Conservation (phyloP, 2,888 invertebrate genomes). For the Thymelicus lineola region DNA sequence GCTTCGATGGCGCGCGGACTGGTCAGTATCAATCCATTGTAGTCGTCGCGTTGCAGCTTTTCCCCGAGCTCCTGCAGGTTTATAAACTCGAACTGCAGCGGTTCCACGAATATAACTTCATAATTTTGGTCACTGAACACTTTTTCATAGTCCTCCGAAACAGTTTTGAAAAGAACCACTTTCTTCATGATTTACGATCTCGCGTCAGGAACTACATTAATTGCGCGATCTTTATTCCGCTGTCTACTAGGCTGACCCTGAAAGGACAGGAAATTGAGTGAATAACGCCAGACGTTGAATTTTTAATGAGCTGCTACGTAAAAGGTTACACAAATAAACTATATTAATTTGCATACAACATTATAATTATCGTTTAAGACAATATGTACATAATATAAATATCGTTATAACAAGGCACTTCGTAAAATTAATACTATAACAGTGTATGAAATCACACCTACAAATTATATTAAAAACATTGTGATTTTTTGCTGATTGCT, state of each 20-base stretch:
- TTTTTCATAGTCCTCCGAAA: conserved; percentile 70
- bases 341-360: not conserved
- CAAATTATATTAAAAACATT: not conserved
- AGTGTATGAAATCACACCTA: not conserved
- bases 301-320: conserved; percentile 40
- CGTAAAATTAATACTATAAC: not conserved
- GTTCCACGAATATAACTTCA: conserved; percentile 71
- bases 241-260: conserved; percentile 57
- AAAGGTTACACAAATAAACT: conserved; percentile 31
- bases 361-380: no score
- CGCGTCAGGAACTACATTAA: conserved; percentile 39
- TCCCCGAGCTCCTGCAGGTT: conserved; percentile 56
- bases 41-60: conserved; percentile 55
- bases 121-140: conserved; percentile 63
- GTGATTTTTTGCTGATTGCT: not conserved
- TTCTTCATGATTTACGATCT: conserved; percentile 62
- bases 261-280: conserved; percentile 57
- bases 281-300: conserved; percentile 47
- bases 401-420: not conserved
- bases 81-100: conserved; percentile 65
- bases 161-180: conserved; percentile 72
- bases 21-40: conserved; percentile 68
- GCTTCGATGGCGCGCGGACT: conserved; percentile 74
- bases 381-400: no score
- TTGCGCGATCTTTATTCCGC: conserved; percentile 43